phyloP scores from a whole-genome alignment of 2,113 vertebrate species.

The Columbina picui region DNA sequence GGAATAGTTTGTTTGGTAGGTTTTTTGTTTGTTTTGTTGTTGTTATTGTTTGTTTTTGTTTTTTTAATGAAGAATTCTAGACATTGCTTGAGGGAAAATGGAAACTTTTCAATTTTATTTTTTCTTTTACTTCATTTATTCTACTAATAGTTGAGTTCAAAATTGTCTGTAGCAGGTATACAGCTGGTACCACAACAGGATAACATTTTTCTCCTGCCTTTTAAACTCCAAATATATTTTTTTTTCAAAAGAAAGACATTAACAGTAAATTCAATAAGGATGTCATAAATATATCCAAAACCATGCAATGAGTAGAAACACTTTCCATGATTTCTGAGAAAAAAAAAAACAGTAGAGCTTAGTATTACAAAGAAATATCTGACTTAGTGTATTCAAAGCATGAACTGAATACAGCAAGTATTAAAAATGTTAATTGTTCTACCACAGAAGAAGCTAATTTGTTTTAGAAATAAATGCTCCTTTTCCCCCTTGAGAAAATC shows the following conservation, averaged over 20 bases:
- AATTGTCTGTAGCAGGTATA: not conserved
- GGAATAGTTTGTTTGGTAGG: not conserved
- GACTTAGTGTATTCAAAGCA: not conserved
- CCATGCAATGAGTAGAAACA: not conserved
- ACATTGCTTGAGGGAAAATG: not conserved
- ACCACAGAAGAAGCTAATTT: not conserved
- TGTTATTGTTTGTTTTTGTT: too few relatives aligned
- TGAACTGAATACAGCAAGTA: not conserved
- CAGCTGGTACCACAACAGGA: not conserved
- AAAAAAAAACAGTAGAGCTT: not conserved
- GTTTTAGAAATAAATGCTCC: slow-evolving; percentile 25
- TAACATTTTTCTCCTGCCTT: not conserved
- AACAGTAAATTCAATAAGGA: not conserved
- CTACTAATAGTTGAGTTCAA: not conserved
- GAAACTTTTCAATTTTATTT: not conserved
- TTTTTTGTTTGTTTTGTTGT: not conserved
- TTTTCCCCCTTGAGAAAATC: not conserved
- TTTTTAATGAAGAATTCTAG: not conserved
- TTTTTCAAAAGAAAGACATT: not conserved
- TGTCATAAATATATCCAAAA: not conserved
- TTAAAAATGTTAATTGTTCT: slow-evolving; percentile 26
- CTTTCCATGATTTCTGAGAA: not conserved
- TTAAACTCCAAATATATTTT: not conserved
- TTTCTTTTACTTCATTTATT: not conserved
- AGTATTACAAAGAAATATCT: not conserved